Conservation (phyloP, 2,113 vertebrate species). For the Caretta caretta region DNA sequence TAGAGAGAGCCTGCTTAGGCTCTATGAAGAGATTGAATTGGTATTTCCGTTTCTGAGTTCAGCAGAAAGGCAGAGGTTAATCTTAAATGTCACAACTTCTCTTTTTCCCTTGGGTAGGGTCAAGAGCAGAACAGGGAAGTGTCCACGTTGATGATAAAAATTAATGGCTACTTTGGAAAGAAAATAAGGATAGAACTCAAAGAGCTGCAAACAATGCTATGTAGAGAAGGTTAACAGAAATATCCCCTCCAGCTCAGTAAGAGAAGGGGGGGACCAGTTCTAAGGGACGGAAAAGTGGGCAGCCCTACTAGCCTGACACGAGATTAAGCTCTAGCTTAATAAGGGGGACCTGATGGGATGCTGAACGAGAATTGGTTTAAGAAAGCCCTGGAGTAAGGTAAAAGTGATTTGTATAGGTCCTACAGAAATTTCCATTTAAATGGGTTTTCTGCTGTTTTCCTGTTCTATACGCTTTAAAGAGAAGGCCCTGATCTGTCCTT, state of each 20-base stretch:
- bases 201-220: neutral
- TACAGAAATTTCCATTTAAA: neutral
- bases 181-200: neutral
- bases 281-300: neutral
- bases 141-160: neutral
- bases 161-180: neutral
- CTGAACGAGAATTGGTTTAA: neutral
- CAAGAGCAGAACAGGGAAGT: neutral
- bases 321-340: neutral
- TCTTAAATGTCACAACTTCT: neutral
- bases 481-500: neutral
- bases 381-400: neutral
- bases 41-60: neutral
- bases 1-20: neutral
- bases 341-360: neutral
- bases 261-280: neutral
- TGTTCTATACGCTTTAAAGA: neutral
- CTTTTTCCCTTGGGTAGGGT: neutral
- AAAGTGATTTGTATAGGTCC: neutral
- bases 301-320: neutral
- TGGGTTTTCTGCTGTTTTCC: neutral
- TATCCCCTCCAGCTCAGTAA: neutral
- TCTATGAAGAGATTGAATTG: neutral
- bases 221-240: neutral
- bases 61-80: neutral